A percentile compares a stretch with the other conserved stretches of the same genome.
Evolutionary conservation across 2,888 invertebrate genomes (phyloP).

Genomic region (Scelioninae gen. 2): DNA sequence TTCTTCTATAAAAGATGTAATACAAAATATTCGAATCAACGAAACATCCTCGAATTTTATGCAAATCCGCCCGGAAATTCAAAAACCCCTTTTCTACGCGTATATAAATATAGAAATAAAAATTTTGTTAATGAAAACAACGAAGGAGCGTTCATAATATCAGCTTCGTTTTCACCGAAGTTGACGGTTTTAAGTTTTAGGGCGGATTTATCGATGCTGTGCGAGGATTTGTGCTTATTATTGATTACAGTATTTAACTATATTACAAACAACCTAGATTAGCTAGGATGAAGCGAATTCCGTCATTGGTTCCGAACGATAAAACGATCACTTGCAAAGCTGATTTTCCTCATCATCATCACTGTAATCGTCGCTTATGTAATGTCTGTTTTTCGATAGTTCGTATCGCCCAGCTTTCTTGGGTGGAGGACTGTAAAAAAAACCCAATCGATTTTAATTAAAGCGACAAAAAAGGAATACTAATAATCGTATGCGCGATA

Average conservation of each 20-base stretch:
- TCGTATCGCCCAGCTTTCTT: conserved; percentile 76
- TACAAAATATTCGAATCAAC: conserved; percentile 55
- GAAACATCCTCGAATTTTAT: conserved; percentile 37
- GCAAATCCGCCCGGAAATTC: conserved; percentile 24
- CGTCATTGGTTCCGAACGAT: not conserved
- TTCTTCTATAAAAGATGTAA: conserved; percentile 55
- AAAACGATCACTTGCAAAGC: conserved; percentile 68
- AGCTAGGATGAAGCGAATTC: conserved; percentile 51
- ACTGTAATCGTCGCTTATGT: conserved; percentile 73
- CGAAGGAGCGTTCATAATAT: not conserved
- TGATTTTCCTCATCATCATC: conserved; percentile 72
- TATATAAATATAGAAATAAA: conserved; percentile 2
- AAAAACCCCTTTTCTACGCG: not conserved
- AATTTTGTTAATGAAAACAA: not conserved
- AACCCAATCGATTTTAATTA: no score
- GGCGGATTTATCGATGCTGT: conserved; percentile 11
- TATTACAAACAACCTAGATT: conserved; percentile 54
- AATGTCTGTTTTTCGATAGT: conserved; percentile 69
- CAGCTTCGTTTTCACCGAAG: not conserved
- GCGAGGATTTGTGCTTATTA: conserved; percentile 53
- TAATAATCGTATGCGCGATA: no score
- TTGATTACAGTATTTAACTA: conserved; percentile 50
- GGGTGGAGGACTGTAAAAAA: conserved; percentile 75
- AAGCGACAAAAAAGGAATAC: no score
- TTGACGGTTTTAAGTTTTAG: conserved; percentile 1